Evolutionary conservation across 1,140 invertebrate genomes (phyloP).

Genomic region (Pseudomyrmex gracilis): DNA sequence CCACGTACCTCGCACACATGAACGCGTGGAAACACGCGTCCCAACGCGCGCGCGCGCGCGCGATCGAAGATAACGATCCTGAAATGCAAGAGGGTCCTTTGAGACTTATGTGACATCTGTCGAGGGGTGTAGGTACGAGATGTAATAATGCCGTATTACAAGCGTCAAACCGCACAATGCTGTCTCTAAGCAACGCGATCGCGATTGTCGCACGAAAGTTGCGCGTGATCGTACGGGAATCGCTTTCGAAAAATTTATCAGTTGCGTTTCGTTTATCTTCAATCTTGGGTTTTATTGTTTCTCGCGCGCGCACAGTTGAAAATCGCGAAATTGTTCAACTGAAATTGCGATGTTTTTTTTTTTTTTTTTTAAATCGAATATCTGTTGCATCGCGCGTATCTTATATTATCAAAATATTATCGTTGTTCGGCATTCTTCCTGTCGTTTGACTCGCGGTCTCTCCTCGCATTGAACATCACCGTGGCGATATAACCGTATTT

Average conservation of each 20-base stretch:
- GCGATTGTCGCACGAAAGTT: slow-evolving; percentile 57
- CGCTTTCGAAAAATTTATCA: neutral
- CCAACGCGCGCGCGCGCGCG: slow-evolving; percentile 39
- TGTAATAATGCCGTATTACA: slow-evolving; percentile 67
- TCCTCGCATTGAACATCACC: neutral
- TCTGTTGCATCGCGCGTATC: neutral
- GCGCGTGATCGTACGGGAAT: slow-evolving; percentile 22
- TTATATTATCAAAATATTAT: neutral
- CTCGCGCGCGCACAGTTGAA: no score
- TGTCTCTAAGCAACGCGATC: slow-evolving; percentile 64
- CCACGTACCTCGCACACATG: neutral
- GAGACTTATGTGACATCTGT: slow-evolving; percentile 69
- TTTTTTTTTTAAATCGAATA: neutral
- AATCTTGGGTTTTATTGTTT: neutral
- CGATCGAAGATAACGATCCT: slow-evolving; percentile 70
- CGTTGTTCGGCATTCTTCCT: neutral
- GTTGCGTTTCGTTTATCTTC: neutral
- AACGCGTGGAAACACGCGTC: neutral
- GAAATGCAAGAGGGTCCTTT: slow-evolving; percentile 71
- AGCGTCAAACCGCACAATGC: slow-evolving; percentile 68
- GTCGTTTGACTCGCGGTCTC: neutral
- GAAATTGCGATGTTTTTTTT: neutral
- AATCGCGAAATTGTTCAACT: neutral
- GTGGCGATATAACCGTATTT: neutral
- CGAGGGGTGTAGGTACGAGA: slow-evolving; percentile 61